Evolutionary conservation across 2,797 vertebrate species (phyloP).

Genomic region (Thripadectes ignobilis): DNA sequence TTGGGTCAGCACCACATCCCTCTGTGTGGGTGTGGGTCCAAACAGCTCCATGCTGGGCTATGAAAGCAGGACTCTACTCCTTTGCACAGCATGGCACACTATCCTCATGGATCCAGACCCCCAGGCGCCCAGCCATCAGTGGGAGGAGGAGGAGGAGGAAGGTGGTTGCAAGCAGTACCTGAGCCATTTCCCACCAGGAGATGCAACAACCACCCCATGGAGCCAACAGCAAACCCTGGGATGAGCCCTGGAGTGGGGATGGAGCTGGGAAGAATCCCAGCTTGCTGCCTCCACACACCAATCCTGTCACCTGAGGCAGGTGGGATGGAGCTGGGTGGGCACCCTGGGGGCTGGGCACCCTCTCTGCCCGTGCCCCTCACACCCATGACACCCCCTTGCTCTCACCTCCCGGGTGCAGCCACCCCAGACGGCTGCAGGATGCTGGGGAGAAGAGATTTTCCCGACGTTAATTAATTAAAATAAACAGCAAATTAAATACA

Average conservation of each 20-base stretch:
- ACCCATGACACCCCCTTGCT: background rate
- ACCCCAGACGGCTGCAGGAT: slow-evolving; percentile 65
- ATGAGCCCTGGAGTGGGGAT: background rate
- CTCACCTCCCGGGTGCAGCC: slow-evolving; percentile 36
- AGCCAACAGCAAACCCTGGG: background rate
- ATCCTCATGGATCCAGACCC: background rate
- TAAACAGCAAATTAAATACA: slow-evolving; percentile 85
- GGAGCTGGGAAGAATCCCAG: background rate
- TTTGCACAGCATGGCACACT: background rate
- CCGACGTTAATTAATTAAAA: slow-evolving; percentile 81
- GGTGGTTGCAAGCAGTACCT: background rate
- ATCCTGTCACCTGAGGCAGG: background rate
- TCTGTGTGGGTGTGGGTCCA: background rate
- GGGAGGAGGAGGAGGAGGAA: background rate
- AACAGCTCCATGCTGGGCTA: background rate
- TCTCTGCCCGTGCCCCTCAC: background rate
- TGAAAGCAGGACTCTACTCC: background rate
- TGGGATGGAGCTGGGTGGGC: slow-evolving; percentile 8
- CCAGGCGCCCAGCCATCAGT: background rate
- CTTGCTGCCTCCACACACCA: rapidly evolving
- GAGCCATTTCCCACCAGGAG: background rate
- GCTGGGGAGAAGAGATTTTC: slow-evolving; percentile 73
- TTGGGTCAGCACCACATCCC: background rate
- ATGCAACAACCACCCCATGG: background rate
- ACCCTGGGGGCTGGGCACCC: background rate